Conservation (phyloP, 1,140 invertebrate genomes). For the Cydia fagiglandana region DNA sequence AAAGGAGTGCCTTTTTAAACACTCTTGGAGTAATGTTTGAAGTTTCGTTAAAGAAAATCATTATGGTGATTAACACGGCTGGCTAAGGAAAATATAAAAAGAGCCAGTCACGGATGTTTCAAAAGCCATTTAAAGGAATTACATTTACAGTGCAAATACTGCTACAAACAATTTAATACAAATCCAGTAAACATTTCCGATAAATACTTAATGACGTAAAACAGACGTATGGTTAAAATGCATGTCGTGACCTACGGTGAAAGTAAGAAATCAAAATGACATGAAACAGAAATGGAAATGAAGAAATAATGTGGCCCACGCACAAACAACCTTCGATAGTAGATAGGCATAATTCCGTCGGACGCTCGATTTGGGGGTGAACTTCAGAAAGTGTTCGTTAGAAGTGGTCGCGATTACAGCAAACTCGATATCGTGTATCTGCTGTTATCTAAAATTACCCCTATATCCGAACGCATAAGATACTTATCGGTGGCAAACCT, state of each 20-base stretch:
- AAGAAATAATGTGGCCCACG: conserved; percentile 67
- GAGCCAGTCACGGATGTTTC: neutral
- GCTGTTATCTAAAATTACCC: conserved; percentile 43
- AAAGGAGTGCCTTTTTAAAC: conserved; percentile 31
- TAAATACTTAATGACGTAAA: neutral
- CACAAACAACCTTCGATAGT: conserved; percentile 66
- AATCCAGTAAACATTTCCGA: neutral
- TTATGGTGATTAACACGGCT: conserved; percentile 25
- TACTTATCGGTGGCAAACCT: conserved; percentile 44
- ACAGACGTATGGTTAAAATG: conserved; percentile 9
- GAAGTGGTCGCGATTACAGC: conserved; percentile 73
- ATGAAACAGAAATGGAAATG: conserved; percentile 53
- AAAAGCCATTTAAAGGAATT: neutral
- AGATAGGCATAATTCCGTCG: conserved; percentile 58
- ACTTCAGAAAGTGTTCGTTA: conserved; percentile 72
- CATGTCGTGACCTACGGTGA: conserved; percentile 30
- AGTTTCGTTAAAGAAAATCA: conserved; percentile 29
- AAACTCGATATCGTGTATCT: conserved; percentile 39
- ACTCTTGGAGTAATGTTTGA: conserved; percentile 26
- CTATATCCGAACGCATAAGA: conserved; percentile 53
- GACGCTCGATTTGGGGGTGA: conserved; percentile 73
- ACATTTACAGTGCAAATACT: neutral
- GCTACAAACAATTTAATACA: too few relatives aligned
- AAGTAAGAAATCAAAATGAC: conserved; percentile 39
- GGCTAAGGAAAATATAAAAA: neutral